phyloP scores from a whole-genome alignment of 2,113 vertebrate genomes.

The Microcebus lehilahytsara region DNA sequence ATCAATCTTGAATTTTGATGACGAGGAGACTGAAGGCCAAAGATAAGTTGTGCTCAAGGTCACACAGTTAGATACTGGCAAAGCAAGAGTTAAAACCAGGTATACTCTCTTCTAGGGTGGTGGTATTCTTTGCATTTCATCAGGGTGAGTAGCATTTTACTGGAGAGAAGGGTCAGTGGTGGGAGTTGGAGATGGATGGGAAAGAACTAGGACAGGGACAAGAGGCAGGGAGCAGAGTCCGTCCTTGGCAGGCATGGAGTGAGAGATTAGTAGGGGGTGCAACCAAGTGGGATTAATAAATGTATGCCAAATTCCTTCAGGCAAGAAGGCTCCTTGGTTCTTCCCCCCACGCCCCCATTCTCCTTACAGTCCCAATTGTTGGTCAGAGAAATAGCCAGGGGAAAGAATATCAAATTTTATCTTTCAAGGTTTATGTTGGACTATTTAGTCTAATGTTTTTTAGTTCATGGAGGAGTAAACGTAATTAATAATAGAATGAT shows the following conservation, averaged over 20 bases:
- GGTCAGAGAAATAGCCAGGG: constrained; percentile 39
- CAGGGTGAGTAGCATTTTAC: neutral
- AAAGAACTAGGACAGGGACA: neutral
- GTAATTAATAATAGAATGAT: constrained; percentile 80
- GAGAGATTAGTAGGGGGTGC: constrained; percentile 26
- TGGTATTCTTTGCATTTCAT: neutral
- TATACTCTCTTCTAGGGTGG: neutral
- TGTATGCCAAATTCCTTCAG: constrained; percentile 5
- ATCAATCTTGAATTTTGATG: neutral
- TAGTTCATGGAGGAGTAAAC: constrained; percentile 79
- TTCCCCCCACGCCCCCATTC: neutral
- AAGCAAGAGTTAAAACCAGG: neutral
- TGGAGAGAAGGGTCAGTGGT: neutral
- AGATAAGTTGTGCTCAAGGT: neutral
- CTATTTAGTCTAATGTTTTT: constrained; percentile 79
- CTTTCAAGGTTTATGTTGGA: constrained; percentile 73
- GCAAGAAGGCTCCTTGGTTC: neutral
- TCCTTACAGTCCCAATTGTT: neutral
- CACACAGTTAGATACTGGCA: neutral
- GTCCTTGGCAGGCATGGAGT: neutral
- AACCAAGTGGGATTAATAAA: constrained; percentile 58
- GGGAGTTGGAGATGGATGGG: neutral
- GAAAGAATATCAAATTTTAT: constrained; percentile 71
- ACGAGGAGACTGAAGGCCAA: neutral
- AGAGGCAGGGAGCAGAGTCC: neutral